Evolutionary conservation across 1,140 invertebrate genomes (phyloP).

Genomic region (Globodera rostochiensis): DNA sequence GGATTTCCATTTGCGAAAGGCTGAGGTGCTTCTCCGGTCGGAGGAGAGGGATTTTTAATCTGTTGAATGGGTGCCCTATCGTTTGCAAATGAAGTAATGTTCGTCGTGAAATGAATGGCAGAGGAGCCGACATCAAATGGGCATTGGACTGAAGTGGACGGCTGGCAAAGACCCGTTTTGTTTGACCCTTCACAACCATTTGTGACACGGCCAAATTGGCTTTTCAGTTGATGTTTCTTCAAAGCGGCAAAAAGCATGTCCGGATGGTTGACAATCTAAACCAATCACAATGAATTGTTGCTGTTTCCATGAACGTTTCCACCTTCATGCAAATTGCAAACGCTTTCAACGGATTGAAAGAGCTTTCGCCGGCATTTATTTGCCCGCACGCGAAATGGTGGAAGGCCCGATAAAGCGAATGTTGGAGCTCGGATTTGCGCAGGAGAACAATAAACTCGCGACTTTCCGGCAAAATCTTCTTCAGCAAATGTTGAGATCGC

Average conservation of each 20-base stretch:
- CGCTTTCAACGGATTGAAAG: constrained; percentile 88
- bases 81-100: too few species aligned
- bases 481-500: constrained; percentile 83
- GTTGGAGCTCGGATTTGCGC: constrained; percentile 82
- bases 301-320: constrained; percentile 47
- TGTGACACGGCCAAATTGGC: not conserved
- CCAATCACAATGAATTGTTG: constrained; percentile 28
- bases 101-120: not conserved
- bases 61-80: not conserved
- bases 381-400: constrained; percentile 75
- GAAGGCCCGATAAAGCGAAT: constrained; percentile 83
- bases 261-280: constrained; percentile 96
- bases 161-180: not conserved
- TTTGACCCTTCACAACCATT: not conserved
- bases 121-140: not conserved
- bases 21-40: not conserved
- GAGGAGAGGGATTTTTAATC: not conserved
- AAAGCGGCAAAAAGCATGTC: constrained; percentile 89
- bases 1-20: not conserved
- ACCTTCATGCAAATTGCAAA: constrained; percentile 97
- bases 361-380: constrained; percentile 80
- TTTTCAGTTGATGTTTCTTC: constrained; percentile 16
- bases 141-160: not conserved
- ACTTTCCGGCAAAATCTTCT: constrained; percentile 82
- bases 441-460: constrained; percentile 87